Evolutionary conservation across 2,888 invertebrate genomes (phyloP).

Genomic region (Sympetrum striolatum): DNA sequence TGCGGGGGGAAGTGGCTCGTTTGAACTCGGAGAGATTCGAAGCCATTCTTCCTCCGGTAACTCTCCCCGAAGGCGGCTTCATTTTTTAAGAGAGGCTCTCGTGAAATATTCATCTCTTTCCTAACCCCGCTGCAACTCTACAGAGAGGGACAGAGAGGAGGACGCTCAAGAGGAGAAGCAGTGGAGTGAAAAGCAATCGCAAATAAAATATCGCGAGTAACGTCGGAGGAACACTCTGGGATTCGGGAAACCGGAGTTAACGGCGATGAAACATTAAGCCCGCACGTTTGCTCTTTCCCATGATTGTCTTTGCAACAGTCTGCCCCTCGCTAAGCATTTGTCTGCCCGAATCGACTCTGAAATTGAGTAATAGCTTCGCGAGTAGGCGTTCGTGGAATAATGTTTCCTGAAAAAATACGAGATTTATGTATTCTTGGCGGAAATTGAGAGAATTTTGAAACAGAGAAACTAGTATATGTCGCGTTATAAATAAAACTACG

Average conservation of each 20-base stretch:
- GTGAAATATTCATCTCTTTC: not conserved
- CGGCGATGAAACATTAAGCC: not conserved
- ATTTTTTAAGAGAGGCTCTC: not conserved
- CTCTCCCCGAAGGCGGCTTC: not conserved
- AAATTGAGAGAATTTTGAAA: too few species aligned
- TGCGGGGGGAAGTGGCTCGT: not conserved
- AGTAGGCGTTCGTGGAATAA: too few species aligned
- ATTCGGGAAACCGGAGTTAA: not conserved
- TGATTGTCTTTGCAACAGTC: too few species aligned
- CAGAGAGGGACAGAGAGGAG: not conserved
- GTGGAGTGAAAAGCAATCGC: not conserved
- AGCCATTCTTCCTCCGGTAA: not conserved
- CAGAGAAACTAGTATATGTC: too few species aligned
- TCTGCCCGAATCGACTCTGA: too few species aligned
- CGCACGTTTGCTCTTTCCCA: too few species aligned
- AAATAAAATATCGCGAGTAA: not conserved
- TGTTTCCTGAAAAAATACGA: too few species aligned
- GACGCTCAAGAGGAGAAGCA: not conserved
- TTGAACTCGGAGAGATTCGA: not conserved
- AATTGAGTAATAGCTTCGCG: too few species aligned
- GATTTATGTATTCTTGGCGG: too few species aligned
- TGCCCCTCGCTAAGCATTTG: too few species aligned
- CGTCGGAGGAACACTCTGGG: not conserved
- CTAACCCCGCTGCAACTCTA: not conserved
- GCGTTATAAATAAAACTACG: too few species aligned